These are phyloP conservation scores for Centropristis striata DNA, from an alignment of 2,113 vertebrate species.

Conservation along the genomic window DNA sequence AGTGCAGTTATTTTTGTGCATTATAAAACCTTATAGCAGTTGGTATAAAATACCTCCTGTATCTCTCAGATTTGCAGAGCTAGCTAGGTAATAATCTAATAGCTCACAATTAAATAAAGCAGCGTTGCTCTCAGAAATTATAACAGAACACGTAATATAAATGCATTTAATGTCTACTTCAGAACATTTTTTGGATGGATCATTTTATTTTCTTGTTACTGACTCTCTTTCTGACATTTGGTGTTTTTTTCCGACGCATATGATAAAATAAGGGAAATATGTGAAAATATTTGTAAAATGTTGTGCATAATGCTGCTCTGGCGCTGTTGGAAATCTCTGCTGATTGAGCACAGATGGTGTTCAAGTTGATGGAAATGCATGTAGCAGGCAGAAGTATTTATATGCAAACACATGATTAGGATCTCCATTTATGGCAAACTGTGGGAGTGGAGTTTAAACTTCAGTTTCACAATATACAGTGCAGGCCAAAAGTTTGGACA, in stretches of 20 bases:
- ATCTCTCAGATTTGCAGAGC: too few relatives aligned
- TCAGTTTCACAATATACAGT: too few relatives aligned
- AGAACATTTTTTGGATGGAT: too few relatives aligned
- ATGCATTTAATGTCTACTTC: too few relatives aligned
- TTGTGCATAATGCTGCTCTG: not conserved
- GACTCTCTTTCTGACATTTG: not conserved
- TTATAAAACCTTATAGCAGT: too few relatives aligned
- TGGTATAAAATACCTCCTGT: too few relatives aligned
- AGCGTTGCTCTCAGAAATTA: not conserved
- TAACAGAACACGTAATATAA: too few relatives aligned
- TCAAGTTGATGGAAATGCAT: not conserved
- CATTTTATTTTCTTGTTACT: too few relatives aligned
- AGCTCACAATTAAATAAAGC: not conserved
- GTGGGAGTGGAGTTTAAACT: not conserved
- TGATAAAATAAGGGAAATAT: not conserved
- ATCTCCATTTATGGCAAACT: not conserved
- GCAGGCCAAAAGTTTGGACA: too few relatives aligned
- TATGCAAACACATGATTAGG: not conserved
- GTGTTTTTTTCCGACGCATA: not conserved
- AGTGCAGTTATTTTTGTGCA: too few relatives aligned
- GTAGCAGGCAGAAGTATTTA: not conserved
- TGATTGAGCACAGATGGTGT: not conserved
- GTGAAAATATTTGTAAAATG: not conserved
- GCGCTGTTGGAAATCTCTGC: not conserved
- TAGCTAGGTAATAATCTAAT: not conserved